Conservation (phyloP, 1,140 invertebrate species). For the Macrobrachium nipponense region DNA sequence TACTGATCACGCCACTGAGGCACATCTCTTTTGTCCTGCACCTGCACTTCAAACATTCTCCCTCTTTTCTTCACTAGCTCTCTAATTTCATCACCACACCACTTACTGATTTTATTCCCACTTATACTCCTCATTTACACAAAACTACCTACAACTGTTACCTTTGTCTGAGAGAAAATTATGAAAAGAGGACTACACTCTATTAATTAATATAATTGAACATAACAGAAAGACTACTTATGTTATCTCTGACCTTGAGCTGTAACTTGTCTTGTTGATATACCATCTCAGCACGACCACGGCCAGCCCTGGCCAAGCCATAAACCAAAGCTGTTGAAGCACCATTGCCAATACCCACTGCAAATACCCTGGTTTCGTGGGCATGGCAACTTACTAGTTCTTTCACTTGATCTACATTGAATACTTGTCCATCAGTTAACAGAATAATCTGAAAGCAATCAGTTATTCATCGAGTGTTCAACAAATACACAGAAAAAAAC, state of each 20-base stretch:
- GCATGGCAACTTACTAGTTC: conserved; percentile 66
- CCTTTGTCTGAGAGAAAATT: not conserved
- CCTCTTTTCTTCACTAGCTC: too few species aligned
- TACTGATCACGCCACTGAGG: too few species aligned
- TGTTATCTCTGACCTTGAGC: conserved; percentile 65
- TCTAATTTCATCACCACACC: too few species aligned
- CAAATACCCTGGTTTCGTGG: conserved; percentile 67
- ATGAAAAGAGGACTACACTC: not conserved
- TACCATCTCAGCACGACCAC: conserved; percentile 67
- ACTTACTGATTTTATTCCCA: too few species aligned
- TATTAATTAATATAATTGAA: too few species aligned
- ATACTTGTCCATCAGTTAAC: conserved; percentile 68
- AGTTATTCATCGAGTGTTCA: too few species aligned
- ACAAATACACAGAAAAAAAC: too few species aligned
- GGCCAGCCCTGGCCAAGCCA: conserved; percentile 68
- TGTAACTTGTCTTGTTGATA: conserved; percentile 67
- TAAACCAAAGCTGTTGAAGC: conserved; percentile 68
- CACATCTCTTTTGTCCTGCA: too few species aligned
- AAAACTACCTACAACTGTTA: not conserved
- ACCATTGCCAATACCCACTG: conserved; percentile 67
- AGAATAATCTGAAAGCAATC: conserved; percentile 41
- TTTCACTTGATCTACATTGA: conserved; percentile 66
- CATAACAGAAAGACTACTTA: not conserved
- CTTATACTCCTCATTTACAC: too few species aligned
- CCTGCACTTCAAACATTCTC: too few species aligned